Conservation (phyloP, 2,113 vertebrate genomes). For the Prietella phreatophila region DNA sequence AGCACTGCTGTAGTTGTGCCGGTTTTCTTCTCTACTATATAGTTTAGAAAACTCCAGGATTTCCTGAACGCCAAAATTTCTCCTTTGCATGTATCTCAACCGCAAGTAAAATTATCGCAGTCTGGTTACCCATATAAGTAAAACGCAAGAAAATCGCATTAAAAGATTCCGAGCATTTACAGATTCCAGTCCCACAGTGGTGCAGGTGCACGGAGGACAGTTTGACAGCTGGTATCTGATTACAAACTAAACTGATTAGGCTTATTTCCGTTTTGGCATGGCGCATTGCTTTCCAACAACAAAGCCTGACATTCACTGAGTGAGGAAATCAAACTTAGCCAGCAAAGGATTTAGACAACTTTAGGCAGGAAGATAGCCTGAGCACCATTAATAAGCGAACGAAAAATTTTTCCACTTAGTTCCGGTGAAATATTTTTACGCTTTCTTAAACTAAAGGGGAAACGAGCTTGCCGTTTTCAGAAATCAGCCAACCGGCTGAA, state of each 20-base stretch:
- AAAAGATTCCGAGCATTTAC: background rate
- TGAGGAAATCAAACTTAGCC: background rate
- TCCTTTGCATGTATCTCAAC: background rate
- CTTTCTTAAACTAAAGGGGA: background rate
- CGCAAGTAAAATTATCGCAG: background rate
- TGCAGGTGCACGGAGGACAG: constrained; percentile 1
- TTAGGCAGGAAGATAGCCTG: background rate
- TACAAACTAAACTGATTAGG: constrained; percentile 20
- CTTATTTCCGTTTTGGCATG: constrained; percentile 18
- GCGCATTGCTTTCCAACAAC: constrained; percentile 5
- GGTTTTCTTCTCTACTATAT: background rate
- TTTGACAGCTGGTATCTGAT: constrained; percentile 26
- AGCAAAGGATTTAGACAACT: background rate
- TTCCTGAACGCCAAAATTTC: background rate
- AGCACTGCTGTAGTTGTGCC: background rate
- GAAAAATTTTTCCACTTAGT: background rate
- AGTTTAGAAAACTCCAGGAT: background rate
- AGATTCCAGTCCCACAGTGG: constrained; percentile 3
- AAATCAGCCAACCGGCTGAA: background rate
- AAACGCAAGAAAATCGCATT: background rate
- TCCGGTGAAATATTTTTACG: background rate
- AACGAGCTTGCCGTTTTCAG: background rate
- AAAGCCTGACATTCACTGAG: background rate
- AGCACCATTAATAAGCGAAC: background rate
- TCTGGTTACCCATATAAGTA: background rate